Conservation (phyloP, 1,140 invertebrate species). For the Sitobion miscanthi region DNA sequence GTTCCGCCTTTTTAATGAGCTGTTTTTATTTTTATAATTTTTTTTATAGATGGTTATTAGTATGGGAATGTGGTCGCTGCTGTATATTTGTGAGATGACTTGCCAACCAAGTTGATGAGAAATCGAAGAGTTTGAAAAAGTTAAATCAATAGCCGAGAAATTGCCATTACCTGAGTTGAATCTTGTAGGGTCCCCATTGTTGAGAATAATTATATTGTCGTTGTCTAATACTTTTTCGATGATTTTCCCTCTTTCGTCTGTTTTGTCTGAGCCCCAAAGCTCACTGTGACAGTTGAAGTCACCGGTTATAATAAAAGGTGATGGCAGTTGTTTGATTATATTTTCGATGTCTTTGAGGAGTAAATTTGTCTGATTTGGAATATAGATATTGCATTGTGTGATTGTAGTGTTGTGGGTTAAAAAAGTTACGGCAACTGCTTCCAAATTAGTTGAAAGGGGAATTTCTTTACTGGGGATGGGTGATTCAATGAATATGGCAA, state of each 20-base stretch:
- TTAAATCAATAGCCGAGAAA: neutral
- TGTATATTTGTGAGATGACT: neutral
- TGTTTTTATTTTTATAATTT: neutral
- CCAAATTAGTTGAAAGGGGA: neutral
- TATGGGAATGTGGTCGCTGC: neutral
- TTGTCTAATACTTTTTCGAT: neutral
- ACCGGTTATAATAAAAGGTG: neutral
- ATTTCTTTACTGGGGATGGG: neutral
- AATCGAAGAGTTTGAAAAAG: neutral
- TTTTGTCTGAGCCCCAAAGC: neutral
- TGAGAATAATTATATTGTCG: neutral
- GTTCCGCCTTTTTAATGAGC: no score
- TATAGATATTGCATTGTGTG: no score
- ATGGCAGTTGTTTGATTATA: neutral
- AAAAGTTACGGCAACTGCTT: neutral
- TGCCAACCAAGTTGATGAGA: neutral
- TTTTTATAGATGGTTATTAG: neutral
- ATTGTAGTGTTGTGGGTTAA: no score
- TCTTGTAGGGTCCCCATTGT: neutral
- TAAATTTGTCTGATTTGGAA: no score
- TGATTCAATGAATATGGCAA: neutral
- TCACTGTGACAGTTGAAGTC: conserved; percentile 33
- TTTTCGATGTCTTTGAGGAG: neutral
- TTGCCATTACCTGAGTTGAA: neutral
- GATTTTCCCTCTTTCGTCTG: neutral